phyloP scores from a whole-genome alignment of 2,797 vertebrate species.

The Helicolenus hilgendorfi region DNA sequence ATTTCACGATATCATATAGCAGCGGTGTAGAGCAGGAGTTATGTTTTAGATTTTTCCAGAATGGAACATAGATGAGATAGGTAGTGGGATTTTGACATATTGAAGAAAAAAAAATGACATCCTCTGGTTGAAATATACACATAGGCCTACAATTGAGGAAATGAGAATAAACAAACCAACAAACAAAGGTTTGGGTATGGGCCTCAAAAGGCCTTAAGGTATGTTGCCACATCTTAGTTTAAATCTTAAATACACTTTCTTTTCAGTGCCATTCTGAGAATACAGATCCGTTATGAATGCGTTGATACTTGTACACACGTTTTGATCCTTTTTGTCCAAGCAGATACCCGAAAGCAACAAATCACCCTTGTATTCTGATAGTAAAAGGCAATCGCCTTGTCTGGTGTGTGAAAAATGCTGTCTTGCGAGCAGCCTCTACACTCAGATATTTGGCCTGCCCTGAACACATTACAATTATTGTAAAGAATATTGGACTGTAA shows the following conservation, averaged over 20 bases:
- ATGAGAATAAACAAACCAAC: background rate
- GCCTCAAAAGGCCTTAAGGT: background rate
- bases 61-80: constrained; percentile 39
- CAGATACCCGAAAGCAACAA: constrained; percentile 35
- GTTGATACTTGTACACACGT: background rate
- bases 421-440: constrained; percentile 6
- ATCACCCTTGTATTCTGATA: constrained; percentile 6
- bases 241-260: constrained; percentile 11
- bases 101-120: background rate
- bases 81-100: constrained; percentile 20
- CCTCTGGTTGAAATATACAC: constrained; percentile 21
- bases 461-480: constrained; percentile 6
- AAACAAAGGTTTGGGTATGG: background rate
- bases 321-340: constrained; percentile 32
- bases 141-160: background rate
- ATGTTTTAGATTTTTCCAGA: constrained; percentile 39
- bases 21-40: constrained; percentile 43
- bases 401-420: constrained; percentile 32
- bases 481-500: background rate
- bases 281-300: background rate
- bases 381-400: constrained; percentile 52
- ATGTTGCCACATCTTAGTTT: constrained; percentile 4
- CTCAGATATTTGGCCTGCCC: constrained; percentile 12
- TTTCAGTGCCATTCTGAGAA: background rate
- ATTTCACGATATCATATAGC: constrained; percentile 69